Conservation (phyloP, 2,797 vertebrate genomes). For the Falco peregrinus region DNA sequence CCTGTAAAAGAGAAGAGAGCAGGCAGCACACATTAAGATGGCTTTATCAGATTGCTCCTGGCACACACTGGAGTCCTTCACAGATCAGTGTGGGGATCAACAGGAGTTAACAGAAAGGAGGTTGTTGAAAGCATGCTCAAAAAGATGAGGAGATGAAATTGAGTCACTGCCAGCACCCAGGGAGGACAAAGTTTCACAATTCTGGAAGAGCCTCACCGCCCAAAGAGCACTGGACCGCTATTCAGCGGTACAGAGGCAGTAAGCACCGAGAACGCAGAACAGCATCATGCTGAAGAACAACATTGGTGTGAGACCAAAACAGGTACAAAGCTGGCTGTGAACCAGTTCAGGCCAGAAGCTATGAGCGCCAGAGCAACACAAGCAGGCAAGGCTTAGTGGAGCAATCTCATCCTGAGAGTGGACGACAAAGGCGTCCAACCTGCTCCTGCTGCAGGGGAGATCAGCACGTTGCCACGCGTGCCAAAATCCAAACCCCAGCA, state of each 20-base stretch:
- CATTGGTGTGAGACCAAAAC: accelerated
- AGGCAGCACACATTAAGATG: neutral
- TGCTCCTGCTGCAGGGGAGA: neutral
- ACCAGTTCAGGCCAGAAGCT: neutral
- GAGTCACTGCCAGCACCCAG: neutral
- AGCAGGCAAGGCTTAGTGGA: neutral
- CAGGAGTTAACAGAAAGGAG: neutral
- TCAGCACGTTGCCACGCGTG: accelerated
- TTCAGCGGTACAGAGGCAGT: accelerated
- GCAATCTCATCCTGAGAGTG: neutral
- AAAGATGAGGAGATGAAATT: neutral
- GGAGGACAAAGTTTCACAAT: neutral
- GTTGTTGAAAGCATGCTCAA: neutral
- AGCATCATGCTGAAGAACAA: neutral
- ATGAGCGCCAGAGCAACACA: neutral
- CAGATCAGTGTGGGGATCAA: neutral
- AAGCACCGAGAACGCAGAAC: neutral
- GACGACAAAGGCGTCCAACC: neutral
- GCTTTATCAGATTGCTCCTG: neutral
- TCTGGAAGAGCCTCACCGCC: neutral
- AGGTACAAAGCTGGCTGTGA: neutral
- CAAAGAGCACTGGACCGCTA: accelerated
- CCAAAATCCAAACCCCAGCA: neutral
- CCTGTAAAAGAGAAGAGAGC: too few species aligned
- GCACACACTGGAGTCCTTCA: neutral